Conservation (phyloP, 2,113 vertebrate genomes). For the Pelobates fuscus region DNA sequence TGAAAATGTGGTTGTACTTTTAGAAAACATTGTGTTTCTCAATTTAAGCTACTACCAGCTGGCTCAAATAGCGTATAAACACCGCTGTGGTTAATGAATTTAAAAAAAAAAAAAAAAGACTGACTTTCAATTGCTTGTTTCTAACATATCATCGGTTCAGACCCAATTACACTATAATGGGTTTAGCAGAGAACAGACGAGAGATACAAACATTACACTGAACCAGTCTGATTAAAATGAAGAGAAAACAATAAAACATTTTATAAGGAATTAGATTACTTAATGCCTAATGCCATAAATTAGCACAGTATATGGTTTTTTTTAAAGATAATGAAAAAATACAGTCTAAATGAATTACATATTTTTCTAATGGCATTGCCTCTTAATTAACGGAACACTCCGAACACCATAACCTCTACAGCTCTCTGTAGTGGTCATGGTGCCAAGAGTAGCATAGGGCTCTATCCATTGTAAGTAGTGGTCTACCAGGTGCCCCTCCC, state of each 20-base stretch:
- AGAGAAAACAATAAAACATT: neutral
- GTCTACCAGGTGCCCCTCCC: too few species aligned
- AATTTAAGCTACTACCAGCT: conserved; percentile 6
- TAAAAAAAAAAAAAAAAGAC: neutral
- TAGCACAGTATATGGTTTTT: too few species aligned
- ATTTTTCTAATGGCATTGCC: too few species aligned
- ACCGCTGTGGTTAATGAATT: conserved; percentile 15
- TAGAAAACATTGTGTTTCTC: conserved; percentile 18
- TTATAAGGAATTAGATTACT: conserved; percentile 3
- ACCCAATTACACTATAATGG: conserved; percentile 17
- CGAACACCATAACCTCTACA: too few species aligned
- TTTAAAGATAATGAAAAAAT: too few species aligned
- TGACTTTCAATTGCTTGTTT: neutral
- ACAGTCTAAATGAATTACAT: too few species aligned
- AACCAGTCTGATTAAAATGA: neutral
- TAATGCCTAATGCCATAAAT: neutral
- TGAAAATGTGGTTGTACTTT: conserved; percentile 7
- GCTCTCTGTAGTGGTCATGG: too few species aligned
- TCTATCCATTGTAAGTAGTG: too few species aligned
- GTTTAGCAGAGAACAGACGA: neutral
- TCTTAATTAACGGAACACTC: too few species aligned
- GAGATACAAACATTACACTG: neutral
- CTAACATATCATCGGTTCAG: conserved; percentile 15
- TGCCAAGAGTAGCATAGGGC: too few species aligned
- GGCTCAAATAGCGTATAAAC: conserved; percentile 3